phyloP scores from a whole-genome alignment of 2,888 invertebrate genomes.

The Caenorhabditis angaria region DNA sequence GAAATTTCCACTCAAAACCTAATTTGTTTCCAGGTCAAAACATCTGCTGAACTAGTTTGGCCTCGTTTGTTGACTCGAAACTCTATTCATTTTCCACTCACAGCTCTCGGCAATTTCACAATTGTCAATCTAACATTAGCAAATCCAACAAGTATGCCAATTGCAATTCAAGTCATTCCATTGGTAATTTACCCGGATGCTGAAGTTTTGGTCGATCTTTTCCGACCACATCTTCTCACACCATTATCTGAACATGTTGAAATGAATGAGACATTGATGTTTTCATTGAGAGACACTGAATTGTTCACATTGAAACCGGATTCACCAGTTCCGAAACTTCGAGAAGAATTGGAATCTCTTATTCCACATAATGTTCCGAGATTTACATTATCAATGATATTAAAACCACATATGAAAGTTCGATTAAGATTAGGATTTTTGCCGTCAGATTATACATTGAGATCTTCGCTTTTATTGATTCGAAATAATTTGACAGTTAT shows the following conservation, averaged over 20 bases:
- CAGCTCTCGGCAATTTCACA: conserved; percentile 81
- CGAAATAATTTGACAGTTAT: conserved; percentile 91
- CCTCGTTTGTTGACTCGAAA: conserved; percentile 75
- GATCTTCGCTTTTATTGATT: conserved; percentile 75
- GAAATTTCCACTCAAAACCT: not conserved
- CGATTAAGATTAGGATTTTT: conserved; percentile 74
- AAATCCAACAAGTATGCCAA: conserved; percentile 80
- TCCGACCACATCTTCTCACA: conserved; percentile 57
- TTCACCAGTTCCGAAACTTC: conserved; percentile 72
- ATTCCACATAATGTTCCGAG: conserved; percentile 46
- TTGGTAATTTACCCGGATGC: conserved; percentile 80
- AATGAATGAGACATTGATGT: conserved; percentile 75
- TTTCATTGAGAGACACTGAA: conserved; percentile 73
- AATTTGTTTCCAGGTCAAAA: conserved; percentile 76
- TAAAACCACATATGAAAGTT: conserved; percentile 77
- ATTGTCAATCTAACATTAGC: conserved; percentile 79
- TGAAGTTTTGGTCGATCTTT: conserved; percentile 75
- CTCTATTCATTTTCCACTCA: conserved; percentile 79
- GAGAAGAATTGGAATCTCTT: conserved; percentile 73
- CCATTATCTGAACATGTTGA: conserved; percentile 67
- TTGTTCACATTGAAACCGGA: conserved; percentile 68
- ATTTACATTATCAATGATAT: conserved; percentile 76
- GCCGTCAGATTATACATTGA: conserved; percentile 74
- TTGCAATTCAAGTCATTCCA: conserved; percentile 80
- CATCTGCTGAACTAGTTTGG: conserved; percentile 80